Evolutionary conservation across 1,140 invertebrate species (phyloP).

Genomic region (Paracyclopina nana): DNA sequence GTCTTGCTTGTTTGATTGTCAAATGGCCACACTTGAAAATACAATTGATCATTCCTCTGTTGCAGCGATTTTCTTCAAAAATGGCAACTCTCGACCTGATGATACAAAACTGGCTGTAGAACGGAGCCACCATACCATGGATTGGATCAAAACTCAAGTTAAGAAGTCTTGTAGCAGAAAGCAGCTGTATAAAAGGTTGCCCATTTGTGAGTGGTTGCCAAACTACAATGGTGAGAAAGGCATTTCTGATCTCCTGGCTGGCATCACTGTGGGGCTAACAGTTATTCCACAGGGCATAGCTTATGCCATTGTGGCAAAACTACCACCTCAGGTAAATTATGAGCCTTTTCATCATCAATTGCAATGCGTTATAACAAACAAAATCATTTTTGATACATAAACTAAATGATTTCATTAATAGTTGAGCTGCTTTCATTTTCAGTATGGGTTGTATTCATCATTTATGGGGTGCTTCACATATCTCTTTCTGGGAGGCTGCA

Average conservation of each 20-base stretch:
- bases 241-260: conserved; percentile 27
- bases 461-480: conserved; percentile 81
- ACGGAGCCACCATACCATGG: too few species aligned
- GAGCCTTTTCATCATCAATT: too few species aligned
- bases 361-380: too few species aligned
- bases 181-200: conserved; percentile 1
- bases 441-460: conserved; percentile 69
- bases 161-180: not conserved
- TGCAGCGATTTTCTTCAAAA: too few species aligned
- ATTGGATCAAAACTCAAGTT: too few species aligned
- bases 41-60: too few species aligned
- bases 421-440: not conserved
- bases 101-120: too few species aligned
- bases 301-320: conserved; percentile 55
- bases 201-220: conserved; percentile 3
- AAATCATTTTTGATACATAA: too few species aligned
- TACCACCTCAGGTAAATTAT: conserved; percentile 43
- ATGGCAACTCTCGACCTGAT: too few species aligned
- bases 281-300: conserved; percentile 61
- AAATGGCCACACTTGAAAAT: too few species aligned
- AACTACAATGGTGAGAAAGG: conserved; percentile 4
- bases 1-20: too few species aligned
- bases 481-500: conserved; percentile 64
- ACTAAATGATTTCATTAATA: too few species aligned
- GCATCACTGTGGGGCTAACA: conserved; percentile 55